Percentiles rank a stretch among this genome's conserved stretches.
Conservation (phyloP, 1,140 invertebrate genomes). For the Penaeus indicus region DNA sequence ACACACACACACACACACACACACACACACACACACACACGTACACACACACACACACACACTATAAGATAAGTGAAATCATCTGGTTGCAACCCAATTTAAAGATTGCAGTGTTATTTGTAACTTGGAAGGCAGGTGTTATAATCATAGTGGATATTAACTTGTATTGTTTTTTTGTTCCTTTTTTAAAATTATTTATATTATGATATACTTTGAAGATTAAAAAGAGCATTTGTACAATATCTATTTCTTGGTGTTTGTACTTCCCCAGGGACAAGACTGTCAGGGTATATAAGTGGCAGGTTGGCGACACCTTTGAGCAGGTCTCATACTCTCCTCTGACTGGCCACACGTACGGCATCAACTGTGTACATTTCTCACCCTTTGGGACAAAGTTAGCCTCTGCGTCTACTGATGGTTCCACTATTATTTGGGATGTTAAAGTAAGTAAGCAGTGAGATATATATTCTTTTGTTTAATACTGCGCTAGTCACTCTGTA, state of each 20-base stretch:
- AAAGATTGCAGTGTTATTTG: no score
- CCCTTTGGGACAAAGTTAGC: conserved; percentile 80
- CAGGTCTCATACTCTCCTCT: conserved; percentile 76
- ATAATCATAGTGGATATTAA: no score
- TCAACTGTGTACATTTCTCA: conserved; percentile 79
- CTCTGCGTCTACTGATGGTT: conserved; percentile 81
- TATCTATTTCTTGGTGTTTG: background rate
- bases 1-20: no score
- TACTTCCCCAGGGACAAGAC: conserved; percentile 76
- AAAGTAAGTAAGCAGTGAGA: conserved; percentile 69
- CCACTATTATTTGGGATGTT: conserved; percentile 79
- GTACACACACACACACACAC: no score
- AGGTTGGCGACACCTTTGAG: conserved; percentile 73
- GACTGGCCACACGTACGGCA: conserved; percentile 78
- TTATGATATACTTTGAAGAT: background rate
- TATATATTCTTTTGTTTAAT: background rate
- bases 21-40: no score
- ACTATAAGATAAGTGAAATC: no score
- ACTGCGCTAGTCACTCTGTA: background rate
- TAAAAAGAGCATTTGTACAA: background rate
- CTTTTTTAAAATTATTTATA: background rate
- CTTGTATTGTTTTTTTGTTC: background rate
- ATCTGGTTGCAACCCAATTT: no score
- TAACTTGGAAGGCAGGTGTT: no score
- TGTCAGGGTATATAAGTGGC: conserved; percentile 77